Evolutionary conservation across 2,888 invertebrate species (phyloP).

Genomic region (Bibio marci): DNA sequence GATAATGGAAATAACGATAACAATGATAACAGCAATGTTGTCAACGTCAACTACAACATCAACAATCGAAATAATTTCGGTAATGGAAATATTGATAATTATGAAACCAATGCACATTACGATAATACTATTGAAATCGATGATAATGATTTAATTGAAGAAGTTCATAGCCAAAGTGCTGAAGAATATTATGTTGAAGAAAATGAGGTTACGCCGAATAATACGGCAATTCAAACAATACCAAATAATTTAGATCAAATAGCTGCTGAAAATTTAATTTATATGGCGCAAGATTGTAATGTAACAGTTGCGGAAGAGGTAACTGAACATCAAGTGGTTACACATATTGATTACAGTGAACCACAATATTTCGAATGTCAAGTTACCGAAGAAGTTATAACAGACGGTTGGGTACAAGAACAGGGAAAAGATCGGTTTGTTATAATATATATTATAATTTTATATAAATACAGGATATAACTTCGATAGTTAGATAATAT

Average conservation of each 20-base stretch:
- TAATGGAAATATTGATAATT: too few species aligned
- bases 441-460: too few species aligned
- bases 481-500: not conserved
- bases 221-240: constrained; percentile 10
- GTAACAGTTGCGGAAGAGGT: constrained; percentile 21
- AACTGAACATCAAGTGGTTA: constrained; percentile 15
- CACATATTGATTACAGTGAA: constrained; percentile 13
- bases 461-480: constrained; percentile 11
- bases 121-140: not conserved
- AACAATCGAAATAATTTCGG: too few species aligned
- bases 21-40: not conserved
- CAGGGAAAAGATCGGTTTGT: constrained; percentile 57
- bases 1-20: not conserved
- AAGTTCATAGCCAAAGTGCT: not conserved
- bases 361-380: constrained; percentile 35
- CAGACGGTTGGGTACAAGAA: constrained; percentile 61
- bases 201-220: constrained; percentile 10
- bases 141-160: constrained; percentile 3
- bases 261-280: constrained; percentile 45
- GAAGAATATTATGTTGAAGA: constrained; percentile 10
- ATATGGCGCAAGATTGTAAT: constrained; percentile 37
- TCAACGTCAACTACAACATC: too few species aligned
- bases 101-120: not conserved
- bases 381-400: constrained; percentile 65
- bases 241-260: constrained; percentile 33